Base-by-base conservation (phyloP, 1,140 invertebrate genomes). In the Cydia fagiglandana region DNA sequence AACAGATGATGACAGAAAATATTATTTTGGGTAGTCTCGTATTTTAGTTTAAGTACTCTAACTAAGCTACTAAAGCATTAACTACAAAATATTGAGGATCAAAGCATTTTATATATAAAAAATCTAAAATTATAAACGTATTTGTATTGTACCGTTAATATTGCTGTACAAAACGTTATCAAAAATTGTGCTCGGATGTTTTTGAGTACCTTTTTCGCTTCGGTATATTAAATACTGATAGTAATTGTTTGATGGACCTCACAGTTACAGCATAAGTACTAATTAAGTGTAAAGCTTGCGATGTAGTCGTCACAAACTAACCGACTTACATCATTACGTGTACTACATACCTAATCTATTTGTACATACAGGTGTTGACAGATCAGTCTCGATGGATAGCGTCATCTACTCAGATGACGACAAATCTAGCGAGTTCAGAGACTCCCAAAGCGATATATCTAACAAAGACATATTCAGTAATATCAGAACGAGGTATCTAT, bases 361-460 rank as follows among this genome's bases (percentile, higher is more conserved):
- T 90, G 83, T 90, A 84, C 84, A 87, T 83, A 89, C 90, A 93
- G 91, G 91, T 93, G 76, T 89, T 86, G 83, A 88, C 80, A 88
- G 80, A 73, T 84, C 88, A 77, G 85, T 86, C 79, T 88, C 90
- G 77, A 79, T 85, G 83, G 89, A 90, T 87, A 90, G 83, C 82
- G 81, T 86, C 74, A 81, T 82, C 77, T 75, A 79, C 84, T 88
- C 83, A 20, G 85, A 89, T 76, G 88, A 89, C 68, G 87, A 84
- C 68, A 85, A 79, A 56, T 61, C 64, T 83, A 10, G 83, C 78
- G 76, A 80, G 84, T 75, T 80, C 85, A 3, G 86, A 88, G 90
- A 86, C 61, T 88, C 87, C 50, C 84, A 84, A 68, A 86, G 82
- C 73, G 89, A 92, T 80, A 78, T 76, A 73, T 87, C 85, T 47